A percentile compares a stretch with the other conserved stretches of the same genome.
Conservation (phyloP, 2,797 vertebrate species). For the Phoebastria nigripes region DNA sequence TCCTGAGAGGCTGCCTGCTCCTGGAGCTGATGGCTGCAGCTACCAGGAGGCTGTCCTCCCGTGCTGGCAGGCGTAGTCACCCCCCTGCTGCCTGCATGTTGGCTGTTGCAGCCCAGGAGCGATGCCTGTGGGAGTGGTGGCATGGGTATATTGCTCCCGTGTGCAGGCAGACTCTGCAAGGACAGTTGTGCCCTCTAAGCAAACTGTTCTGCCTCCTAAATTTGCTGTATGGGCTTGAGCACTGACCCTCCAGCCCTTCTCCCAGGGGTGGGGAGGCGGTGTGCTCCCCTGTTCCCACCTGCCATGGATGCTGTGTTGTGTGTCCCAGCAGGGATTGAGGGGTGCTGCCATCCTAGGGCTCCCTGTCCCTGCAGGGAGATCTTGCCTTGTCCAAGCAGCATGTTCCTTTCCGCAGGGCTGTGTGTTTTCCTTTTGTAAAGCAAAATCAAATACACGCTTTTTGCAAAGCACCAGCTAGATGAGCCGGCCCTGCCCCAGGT, state of each 20-base stretch:
- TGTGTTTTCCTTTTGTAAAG: neutral
- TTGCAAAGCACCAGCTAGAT: neutral
- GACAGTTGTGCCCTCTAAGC: neutral
- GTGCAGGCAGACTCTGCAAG: neutral
- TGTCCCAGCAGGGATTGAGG: neutral
- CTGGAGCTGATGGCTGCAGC: neutral
- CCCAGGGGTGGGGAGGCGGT: too few species aligned
- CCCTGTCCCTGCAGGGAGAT: neutral
- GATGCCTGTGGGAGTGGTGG: neutral
- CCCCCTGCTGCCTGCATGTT: neutral
- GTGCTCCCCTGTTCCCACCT: fast-evolving
- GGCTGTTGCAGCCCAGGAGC: neutral
- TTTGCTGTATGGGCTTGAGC: neutral
- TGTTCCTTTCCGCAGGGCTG: neutral
- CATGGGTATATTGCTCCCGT: neutral
- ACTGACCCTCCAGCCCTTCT: neutral
- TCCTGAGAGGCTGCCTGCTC: conserved; percentile 21
- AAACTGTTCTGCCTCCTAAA: neutral
- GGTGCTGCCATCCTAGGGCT: neutral
- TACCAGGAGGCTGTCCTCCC: neutral
- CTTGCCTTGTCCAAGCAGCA: neutral
- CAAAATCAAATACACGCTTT: fast-evolving
- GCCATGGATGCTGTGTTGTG: fast-evolving
- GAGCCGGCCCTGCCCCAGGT: neutral
- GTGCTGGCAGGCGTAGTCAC: neutral